Evolutionary conservation across 2,113 vertebrate genomes (phyloP).

Genomic region (Apistogramma diplotaenia): DNA sequence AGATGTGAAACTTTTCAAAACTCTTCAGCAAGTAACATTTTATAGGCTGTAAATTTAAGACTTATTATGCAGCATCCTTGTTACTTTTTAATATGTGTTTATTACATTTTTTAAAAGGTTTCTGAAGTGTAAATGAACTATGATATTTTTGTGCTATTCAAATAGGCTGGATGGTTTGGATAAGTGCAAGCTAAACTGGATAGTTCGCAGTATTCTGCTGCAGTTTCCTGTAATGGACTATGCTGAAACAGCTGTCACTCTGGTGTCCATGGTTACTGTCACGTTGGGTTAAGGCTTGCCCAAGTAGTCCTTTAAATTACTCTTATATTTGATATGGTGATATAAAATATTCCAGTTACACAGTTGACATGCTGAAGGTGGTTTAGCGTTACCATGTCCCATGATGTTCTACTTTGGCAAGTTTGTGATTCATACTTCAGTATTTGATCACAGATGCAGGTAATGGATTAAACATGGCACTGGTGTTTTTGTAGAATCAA

Average conservation of each 20-base stretch:
- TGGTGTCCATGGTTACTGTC: background rate
- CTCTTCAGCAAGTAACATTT: background rate
- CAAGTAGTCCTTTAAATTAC: background rate
- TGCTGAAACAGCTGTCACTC: background rate
- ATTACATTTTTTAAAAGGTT: background rate
- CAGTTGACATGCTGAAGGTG: background rate
- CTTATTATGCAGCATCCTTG: no score
- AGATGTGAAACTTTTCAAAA: background rate
- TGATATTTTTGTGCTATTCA: background rate
- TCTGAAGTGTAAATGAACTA: background rate
- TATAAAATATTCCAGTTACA: background rate
- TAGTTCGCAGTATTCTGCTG: background rate
- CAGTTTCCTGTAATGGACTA: background rate
- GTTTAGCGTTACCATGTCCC: background rate
- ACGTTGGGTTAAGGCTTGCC: background rate
- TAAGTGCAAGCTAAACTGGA: background rate
- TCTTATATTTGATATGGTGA: background rate
- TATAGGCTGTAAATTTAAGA: background rate
- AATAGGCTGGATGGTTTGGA: background rate
- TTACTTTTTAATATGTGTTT: background rate
- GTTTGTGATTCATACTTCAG: background rate
- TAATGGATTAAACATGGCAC: background rate
- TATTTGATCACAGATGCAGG: background rate
- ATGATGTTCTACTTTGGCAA: background rate
- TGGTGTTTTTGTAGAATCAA: no score